A percentile compares a stretch with the other conserved stretches of the same genome.
These are phyloP conservation scores for Ochropleura plecta DNA, from an alignment of 2,888 invertebrate species.

Conservation along the genomic window DNA sequence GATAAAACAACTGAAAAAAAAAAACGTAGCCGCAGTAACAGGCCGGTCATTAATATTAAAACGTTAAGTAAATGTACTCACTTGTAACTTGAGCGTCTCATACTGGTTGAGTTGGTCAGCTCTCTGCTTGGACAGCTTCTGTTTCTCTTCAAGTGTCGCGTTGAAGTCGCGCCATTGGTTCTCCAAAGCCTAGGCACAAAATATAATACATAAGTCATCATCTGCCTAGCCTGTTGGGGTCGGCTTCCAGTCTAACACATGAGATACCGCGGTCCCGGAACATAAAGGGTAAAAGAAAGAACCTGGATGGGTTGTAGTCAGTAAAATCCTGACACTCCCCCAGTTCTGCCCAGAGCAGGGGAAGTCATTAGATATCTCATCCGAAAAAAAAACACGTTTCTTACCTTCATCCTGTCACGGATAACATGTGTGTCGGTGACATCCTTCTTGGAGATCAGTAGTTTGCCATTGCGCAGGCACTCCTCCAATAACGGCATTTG, in stretches of 20 bases:
- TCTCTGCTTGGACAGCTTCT: slow-evolving; percentile 95
- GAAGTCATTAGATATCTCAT: too few species aligned
- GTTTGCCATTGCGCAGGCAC: slow-evolving; percentile 95
- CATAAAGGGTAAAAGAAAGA: too few species aligned
- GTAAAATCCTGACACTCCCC: too few species aligned
- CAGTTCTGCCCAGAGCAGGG: too few species aligned
- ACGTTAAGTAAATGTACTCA: slow-evolving; percentile 63
- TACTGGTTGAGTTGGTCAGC: slow-evolving; percentile 97
- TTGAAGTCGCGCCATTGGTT: slow-evolving; percentile 97
- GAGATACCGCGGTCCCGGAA: too few species aligned
- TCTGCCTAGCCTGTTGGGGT: too few species aligned
- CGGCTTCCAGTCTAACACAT: too few species aligned
- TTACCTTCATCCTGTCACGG: slow-evolving; percentile 95
- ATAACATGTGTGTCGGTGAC: slow-evolving; percentile 96
- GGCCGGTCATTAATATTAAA: neutral
- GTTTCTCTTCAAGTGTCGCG: slow-evolving; percentile 95
- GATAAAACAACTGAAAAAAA: too few species aligned
- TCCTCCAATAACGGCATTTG: slow-evolving; percentile 94
- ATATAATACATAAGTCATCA: too few species aligned
- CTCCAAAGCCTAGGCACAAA: slow-evolving; percentile 91
- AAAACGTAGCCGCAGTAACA: neutral
- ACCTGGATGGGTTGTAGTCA: too few species aligned
- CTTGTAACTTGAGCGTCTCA: slow-evolving; percentile 95
- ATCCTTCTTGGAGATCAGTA: slow-evolving; percentile 95
- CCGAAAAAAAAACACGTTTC: too few species aligned